Conservation (phyloP, 2,797 vertebrate species). For the Spondyliosoma cantharus region DNA sequence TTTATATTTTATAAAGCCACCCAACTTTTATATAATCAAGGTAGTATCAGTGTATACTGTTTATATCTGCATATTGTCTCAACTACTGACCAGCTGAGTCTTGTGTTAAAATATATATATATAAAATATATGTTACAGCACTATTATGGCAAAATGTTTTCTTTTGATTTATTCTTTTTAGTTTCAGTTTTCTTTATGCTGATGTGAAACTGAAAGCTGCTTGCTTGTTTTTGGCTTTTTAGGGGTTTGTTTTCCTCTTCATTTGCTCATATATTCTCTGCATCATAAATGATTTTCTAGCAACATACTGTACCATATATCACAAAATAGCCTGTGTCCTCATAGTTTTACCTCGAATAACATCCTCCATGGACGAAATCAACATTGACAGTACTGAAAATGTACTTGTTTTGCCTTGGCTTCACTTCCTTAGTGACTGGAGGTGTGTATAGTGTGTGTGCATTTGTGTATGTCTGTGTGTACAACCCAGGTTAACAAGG, state of each 20-base stretch:
- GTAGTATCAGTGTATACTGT: not conserved
- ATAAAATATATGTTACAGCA: no score
- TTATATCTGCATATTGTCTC: not conserved
- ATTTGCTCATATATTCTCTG: not conserved
- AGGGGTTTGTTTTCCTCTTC: not conserved
- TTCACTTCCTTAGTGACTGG: not conserved
- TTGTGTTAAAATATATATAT: no score
- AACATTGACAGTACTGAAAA: not conserved
- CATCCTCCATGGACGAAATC: not conserved
- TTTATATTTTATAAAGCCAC: no score
- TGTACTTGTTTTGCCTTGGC: not conserved
- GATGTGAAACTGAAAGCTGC: not conserved
- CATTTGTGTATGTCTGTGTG: not conserved
- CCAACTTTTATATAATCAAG: not conserved
- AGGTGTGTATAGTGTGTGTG: not conserved
- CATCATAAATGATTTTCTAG: not conserved
- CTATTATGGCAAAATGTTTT: no score
- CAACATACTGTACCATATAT: no score
- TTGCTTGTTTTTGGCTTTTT: not conserved
- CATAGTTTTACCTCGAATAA: no score
- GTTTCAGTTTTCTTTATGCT: no score
- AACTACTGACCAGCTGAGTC: not conserved
- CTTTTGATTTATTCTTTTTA: no score
- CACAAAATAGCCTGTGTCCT: no score
- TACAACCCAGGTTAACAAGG: conserved; percentile 25